These are phyloP conservation scores for Gorsachius goisagi DNA, from an alignment of 2,113 vertebrate species.

Conservation along the genomic window DNA sequence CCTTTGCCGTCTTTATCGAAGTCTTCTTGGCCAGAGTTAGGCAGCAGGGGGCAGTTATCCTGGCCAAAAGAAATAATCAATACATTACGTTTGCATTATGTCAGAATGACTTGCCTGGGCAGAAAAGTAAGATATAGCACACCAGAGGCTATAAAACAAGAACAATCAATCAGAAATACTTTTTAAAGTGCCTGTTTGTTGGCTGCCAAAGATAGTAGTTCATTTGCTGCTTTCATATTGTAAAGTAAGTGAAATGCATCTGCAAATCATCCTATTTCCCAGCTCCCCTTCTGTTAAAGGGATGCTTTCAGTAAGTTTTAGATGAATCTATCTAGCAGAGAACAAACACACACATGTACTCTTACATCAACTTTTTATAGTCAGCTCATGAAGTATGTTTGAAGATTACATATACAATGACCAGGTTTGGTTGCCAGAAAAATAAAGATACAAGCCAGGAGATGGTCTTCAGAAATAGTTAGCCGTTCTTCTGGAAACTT, in stretches of 20 bases:
- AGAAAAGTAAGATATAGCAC: neutral
- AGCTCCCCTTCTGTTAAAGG: neutral
- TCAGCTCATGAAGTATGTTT: neutral
- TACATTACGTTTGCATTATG: neutral
- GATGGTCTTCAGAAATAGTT: neutral
- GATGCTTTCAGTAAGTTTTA: neutral
- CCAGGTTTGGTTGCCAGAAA: neutral
- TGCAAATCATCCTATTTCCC: neutral
- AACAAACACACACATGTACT: neutral
- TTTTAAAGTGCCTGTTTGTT: neutral
- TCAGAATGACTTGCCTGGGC: neutral
- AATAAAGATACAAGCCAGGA: neutral
- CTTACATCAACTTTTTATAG: neutral
- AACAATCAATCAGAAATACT: neutral
- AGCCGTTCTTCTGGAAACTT: neutral
- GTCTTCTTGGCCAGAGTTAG: constrained; percentile 98
- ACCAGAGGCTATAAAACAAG: neutral
- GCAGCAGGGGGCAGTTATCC: constrained; percentile 96
- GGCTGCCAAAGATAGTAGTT: constrained; percentile 19
- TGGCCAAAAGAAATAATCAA: constrained; percentile 57
- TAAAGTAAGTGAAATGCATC: constrained; percentile 2
- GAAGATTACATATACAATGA: neutral
- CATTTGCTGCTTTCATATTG: neutral
- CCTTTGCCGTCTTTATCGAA: constrained; percentile 95
- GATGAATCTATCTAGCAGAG: neutral